Evolutionary conservation across 2,888 invertebrate species (phyloP).

Genomic region (Drosophila neotestacea): DNA sequence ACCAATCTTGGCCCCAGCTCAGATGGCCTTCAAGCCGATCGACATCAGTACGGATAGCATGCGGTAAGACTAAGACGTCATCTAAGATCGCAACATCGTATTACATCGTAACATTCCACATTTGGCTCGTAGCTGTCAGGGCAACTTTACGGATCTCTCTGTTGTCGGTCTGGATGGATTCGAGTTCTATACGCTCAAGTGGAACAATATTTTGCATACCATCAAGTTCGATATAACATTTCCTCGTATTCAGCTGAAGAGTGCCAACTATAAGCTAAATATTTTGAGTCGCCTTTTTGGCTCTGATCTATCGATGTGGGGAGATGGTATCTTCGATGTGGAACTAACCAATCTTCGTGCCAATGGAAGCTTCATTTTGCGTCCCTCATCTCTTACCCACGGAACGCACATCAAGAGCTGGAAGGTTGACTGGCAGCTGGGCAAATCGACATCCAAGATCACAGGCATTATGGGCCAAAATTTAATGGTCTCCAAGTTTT

Average conservation of each 20-base stretch:
- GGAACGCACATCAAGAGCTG: constrained; percentile 66
- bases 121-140: constrained; percentile 50
- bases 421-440: constrained; percentile 67
- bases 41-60: constrained; percentile 36
- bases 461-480: constrained; percentile 72
- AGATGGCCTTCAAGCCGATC: constrained; percentile 55
- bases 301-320: constrained; percentile 48
- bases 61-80: constrained; percentile 53
- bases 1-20: constrained; percentile 79
- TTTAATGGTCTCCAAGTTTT: constrained; percentile 47
- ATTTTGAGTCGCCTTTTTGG: constrained; percentile 53
- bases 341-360: constrained; percentile 65
- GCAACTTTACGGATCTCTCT: constrained; percentile 70
- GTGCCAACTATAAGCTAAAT: constrained; percentile 71
- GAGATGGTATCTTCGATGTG: constrained; percentile 70
- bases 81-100: neutral
- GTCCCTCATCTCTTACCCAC: constrained; percentile 56
- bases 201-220: constrained; percentile 69
- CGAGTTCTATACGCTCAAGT: constrained; percentile 70
- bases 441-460: constrained; percentile 59
- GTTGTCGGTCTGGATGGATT: constrained; percentile 77
- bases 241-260: constrained; percentile 58
- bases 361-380: constrained; percentile 73
- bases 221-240: constrained; percentile 78
- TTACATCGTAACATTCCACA: too few relatives aligned